phyloP scores from a whole-genome alignment of 2,797 vertebrate species.

The Leucoraja ocellata region DNA sequence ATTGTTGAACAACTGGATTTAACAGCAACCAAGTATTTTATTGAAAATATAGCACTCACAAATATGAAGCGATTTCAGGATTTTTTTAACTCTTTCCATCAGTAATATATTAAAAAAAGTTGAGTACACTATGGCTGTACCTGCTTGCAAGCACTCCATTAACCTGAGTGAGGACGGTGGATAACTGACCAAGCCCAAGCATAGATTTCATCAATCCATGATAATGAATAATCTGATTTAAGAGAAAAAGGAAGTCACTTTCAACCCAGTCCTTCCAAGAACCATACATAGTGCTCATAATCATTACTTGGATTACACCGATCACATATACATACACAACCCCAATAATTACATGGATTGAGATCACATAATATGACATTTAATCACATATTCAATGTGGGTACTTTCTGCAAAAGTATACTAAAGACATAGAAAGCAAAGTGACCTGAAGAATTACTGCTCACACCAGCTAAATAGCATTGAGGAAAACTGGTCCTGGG shows the following conservation, averaged over 20 bases:
- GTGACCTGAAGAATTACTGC: not conserved
- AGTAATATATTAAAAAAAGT: not conserved
- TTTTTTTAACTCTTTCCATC: not conserved
- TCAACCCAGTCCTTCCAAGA: not conserved
- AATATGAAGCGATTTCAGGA: not conserved
- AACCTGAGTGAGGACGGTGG: slow-evolving; percentile 92
- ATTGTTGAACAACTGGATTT: not conserved
- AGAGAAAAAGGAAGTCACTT: slow-evolving; percentile 40
- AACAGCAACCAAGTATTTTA: not conserved
- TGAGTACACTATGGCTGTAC: slow-evolving; percentile 53
- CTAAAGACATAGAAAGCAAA: not conserved
- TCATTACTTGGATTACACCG: not conserved
- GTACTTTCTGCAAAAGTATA: not conserved
- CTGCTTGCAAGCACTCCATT: slow-evolving; percentile 89
- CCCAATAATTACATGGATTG: not conserved
- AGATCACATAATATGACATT: not conserved
- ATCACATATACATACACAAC: not conserved
- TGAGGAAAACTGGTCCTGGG: not conserved
- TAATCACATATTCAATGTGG: not conserved
- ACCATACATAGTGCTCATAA: not conserved
- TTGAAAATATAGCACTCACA: not conserved
- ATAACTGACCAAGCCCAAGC: slow-evolving; percentile 91
- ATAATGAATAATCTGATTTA: slow-evolving; percentile 82
- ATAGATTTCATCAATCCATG: slow-evolving; percentile 95
- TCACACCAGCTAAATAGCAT: not conserved